Evolutionary conservation across 2,888 invertebrate species (phyloP), one percentile per base, ranked within the genome.

Genomic region (Apodemia zela): DNA sequence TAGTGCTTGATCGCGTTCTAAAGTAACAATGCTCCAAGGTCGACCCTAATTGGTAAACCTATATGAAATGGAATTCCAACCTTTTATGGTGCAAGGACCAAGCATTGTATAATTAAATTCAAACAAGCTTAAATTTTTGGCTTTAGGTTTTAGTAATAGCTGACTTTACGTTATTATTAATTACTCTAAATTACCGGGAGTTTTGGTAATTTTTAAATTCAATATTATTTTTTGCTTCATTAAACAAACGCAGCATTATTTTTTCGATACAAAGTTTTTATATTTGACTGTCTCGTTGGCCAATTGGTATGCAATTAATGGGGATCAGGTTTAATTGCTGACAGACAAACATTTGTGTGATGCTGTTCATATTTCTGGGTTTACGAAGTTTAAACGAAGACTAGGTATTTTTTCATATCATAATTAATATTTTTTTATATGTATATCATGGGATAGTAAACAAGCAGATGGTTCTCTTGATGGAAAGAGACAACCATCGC

Each of bases 51-150:
- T 69, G 68, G 66, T 64, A 67, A 69, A 66, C 61, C 68, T 67
- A 70, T 65, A 66, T 63, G 62, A 68, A 68, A 65, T 57, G 63
- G 61, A 63, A 65, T 68, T 67, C 63, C 62, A 65, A 61, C 63
- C 64, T 51, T 65, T 62, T 65, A 64, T 62, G 63, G 67, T 63
- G 59, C 63, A 66, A 64, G 67, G 68, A 59, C 64, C 58, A 35
- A 65, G 67, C 66, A 66, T 69, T 62, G 60, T 63, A 63, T 67
- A 67, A 70, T 69, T 68, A 63, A 70, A 63, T 66, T 68, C 61
- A 68, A 70, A 54, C 25, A 54, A 7, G 54, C 54, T 54, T 13
- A 54, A 54, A 54, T 21, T 54, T 18, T 54, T 54, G 54, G 25
- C 21, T 42, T 15, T 42, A 15, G 42, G n/a, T 42, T 54, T 51